These are phyloP conservation scores for Dissostichus mawsoni DNA, from an alignment of 2,113 vertebrate genomes.

Conservation along the genomic window DNA sequence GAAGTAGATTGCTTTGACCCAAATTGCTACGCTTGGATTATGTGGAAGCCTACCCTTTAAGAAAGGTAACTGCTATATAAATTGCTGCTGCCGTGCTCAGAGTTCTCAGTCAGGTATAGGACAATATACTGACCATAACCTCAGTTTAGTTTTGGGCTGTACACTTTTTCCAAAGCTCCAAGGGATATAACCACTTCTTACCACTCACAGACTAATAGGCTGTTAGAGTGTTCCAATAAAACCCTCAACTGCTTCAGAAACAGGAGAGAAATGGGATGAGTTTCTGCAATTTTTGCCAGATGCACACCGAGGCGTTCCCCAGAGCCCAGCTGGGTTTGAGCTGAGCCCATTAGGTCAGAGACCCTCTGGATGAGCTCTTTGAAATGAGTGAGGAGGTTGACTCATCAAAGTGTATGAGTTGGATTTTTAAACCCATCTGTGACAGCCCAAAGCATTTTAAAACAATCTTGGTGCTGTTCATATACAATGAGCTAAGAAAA, in stretches of 20 bases:
- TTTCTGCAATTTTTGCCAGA: neutral
- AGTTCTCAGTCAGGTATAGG: neutral
- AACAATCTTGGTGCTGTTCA: neutral
- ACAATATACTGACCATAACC: constrained; percentile 4
- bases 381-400: constrained; percentile 8
- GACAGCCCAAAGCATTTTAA: neutral
- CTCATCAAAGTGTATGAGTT: neutral
- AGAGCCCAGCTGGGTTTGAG: neutral
- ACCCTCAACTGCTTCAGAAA: neutral
- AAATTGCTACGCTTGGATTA: neutral
- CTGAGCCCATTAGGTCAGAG: constrained; percentile 3
- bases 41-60: neutral
- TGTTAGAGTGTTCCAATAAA: neutral
- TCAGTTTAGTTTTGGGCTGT: neutral
- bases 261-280: neutral
- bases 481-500: neutral
- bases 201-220: neutral
- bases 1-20: neutral
- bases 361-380: neutral
- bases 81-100: neutral
- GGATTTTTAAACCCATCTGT: neutral
- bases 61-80: neutral
- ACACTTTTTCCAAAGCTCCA: neutral
- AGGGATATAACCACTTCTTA: neutral
- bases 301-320: neutral